These are phyloP conservation scores for Daboia siamensis DNA, from an alignment of 2,113 vertebrate genomes.

Conservation along the genomic window DNA sequence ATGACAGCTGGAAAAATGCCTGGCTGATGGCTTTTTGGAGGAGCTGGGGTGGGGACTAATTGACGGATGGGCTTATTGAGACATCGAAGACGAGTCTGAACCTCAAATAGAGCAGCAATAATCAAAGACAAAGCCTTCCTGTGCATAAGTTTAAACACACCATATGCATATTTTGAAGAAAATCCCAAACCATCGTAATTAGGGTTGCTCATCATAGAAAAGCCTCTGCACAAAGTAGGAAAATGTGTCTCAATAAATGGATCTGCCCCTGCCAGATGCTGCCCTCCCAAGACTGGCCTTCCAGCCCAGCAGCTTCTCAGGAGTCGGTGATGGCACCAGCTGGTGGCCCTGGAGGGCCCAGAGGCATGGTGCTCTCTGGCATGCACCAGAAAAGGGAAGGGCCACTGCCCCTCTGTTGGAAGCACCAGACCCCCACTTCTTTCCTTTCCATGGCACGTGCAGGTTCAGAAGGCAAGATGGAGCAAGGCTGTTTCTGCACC, in stretches of 20 bases:
- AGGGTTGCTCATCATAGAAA: neutral
- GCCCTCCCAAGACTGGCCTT: neutral
- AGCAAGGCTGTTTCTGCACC: neutral
- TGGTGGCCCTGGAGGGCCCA: neutral
- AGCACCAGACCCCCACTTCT: neutral
- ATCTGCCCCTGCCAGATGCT: neutral
- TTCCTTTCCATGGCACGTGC: neutral
- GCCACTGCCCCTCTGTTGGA: neutral
- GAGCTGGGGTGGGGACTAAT: neutral
- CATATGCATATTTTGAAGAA: neutral
- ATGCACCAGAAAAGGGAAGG: neutral
- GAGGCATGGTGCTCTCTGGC: neutral
- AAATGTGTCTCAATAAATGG: neutral
- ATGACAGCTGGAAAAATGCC: neutral
- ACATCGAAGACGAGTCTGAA: neutral
- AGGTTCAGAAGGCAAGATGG: neutral
- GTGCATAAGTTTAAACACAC: neutral
- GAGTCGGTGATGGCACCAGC: neutral
- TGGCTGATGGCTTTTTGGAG: neutral
- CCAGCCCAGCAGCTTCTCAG: neutral
- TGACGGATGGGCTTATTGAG: neutral
- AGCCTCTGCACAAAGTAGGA: neutral
- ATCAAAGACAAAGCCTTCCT: neutral
- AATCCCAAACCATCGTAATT: neutral
- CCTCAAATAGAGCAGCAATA: neutral